These are phyloP conservation scores for Ommatoiulus sabulosus DNA, from an alignment of 2,888 invertebrate species.

Conservation along the genomic window DNA sequence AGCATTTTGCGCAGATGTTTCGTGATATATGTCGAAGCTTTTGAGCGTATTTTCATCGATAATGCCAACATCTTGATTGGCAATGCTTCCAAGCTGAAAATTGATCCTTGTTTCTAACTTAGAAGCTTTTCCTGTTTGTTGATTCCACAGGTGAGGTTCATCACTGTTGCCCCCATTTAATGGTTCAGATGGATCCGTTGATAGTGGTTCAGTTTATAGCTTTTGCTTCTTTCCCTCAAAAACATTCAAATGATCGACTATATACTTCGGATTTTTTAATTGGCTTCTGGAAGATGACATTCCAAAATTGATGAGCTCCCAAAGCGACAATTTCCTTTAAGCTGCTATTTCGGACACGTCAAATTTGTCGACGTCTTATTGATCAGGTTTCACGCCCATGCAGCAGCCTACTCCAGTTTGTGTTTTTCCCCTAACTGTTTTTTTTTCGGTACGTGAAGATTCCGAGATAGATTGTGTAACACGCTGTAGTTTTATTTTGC, in stretches of 20 bases:
- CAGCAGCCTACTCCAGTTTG: background rate
- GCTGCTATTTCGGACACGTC: background rate
- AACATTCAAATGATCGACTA: background rate
- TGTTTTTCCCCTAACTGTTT: background rate
- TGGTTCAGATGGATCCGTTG: background rate
- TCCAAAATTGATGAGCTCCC: background rate
- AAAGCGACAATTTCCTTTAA: background rate
- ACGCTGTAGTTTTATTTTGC: background rate
- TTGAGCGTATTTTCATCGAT: too few species aligned
- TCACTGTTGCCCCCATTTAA: too few species aligned
- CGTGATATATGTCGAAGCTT: too few species aligned
- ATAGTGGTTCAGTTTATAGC: background rate
- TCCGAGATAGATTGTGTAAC: background rate
- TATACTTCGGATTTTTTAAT: background rate
- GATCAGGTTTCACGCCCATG: background rate
- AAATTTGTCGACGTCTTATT: conserved; percentile 5
- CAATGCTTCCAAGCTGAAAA: too few species aligned
- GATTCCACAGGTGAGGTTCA: too few species aligned
- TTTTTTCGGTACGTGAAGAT: background rate
- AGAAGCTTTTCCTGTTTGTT: background rate
- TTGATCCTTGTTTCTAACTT: too few species aligned
- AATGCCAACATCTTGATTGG: too few species aligned
- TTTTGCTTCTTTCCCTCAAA: background rate
- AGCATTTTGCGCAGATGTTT: background rate
- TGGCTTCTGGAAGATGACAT: background rate